phyloP scores from a whole-genome alignment of 1,140 invertebrate species.

The Cylas formicarius region DNA sequence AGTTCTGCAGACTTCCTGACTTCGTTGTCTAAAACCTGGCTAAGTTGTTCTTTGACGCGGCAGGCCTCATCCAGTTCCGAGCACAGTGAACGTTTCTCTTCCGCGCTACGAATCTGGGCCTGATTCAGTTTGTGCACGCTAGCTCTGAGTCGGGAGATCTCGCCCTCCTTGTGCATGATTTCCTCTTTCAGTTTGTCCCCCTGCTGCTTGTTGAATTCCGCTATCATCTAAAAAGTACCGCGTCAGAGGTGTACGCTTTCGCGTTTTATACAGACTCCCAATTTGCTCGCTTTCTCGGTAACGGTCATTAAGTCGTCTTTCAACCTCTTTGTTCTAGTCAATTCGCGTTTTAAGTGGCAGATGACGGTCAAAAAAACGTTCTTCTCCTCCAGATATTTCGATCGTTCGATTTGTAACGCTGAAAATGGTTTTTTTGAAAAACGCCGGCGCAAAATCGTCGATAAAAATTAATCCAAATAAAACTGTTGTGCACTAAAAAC shows the following conservation, averaged over 20 bases:
- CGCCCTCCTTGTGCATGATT: slow-evolving; percentile 27
- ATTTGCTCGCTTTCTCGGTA: slow-evolving; percentile 30
- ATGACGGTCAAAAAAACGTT: slow-evolving; percentile 32
- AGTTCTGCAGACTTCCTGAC: slow-evolving; percentile 29
- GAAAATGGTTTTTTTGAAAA: slow-evolving; percentile 5
- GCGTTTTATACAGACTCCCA: slow-evolving; percentile 25
- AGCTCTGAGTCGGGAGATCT: slow-evolving; percentile 27
- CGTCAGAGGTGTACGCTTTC: background rate
- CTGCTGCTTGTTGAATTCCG: slow-evolving; percentile 38
- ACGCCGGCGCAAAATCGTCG: too few relatives aligned
- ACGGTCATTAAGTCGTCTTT: slow-evolving; percentile 30
- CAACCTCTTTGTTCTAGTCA: slow-evolving; percentile 27
- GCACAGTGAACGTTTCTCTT: slow-evolving; percentile 35
- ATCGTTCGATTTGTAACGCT: slow-evolving; percentile 33
- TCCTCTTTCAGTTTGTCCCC: slow-evolving; percentile 33
- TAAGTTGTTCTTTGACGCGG: slow-evolving; percentile 32
- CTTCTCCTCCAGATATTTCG: slow-evolving; percentile 35
- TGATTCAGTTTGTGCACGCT: slow-evolving; percentile 32
- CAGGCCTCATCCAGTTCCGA: slow-evolving; percentile 34
- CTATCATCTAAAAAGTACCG: slow-evolving; percentile 27
- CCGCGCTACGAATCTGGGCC: slow-evolving; percentile 31
- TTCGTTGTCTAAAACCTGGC: slow-evolving; percentile 27
- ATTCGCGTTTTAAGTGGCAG: slow-evolving; percentile 31
- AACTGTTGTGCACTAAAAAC: background rate
- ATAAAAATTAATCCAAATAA: slow-evolving; percentile 4